A percentile compares a stretch with the other conserved stretches of the same genome.
phyloP scores from a whole-genome alignment of 2,888 invertebrate genomes.

The Nineta flava region DNA sequence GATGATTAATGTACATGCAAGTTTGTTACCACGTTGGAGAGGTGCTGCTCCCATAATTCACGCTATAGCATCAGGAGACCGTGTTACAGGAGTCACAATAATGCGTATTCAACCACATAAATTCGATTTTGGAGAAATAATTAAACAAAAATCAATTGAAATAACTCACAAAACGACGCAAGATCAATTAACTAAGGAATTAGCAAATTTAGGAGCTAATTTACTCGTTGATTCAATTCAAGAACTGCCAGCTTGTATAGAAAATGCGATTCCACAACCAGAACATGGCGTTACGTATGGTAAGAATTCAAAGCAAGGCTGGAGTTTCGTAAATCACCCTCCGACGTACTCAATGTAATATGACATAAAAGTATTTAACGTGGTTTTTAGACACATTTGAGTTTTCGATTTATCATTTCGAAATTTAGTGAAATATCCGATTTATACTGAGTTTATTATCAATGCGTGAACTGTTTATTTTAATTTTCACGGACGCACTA shows the following conservation, averaged over 20 bases:
- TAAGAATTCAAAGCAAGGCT: constrained; percentile 24
- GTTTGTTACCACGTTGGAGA: constrained; percentile 80
- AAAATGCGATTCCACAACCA: constrained; percentile 41
- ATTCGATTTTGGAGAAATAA: constrained; percentile 66
- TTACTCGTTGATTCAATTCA: constrained; percentile 45
- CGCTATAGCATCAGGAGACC: constrained; percentile 69
- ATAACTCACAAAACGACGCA: constrained; percentile 42
- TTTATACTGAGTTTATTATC: too few species aligned
- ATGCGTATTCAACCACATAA: constrained; percentile 71
- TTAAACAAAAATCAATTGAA: constrained; percentile 37
- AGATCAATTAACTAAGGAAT: constrained; percentile 43
- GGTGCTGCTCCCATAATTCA: constrained; percentile 86
- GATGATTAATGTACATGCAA: constrained; percentile 87
- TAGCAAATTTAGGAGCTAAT: constrained; percentile 53
- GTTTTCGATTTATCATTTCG: too few species aligned
- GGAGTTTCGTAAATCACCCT: not conserved
- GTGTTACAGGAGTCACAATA: constrained; percentile 65
- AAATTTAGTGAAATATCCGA: too few species aligned
- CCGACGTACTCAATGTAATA: too few species aligned
- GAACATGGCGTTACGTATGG: constrained; percentile 50
- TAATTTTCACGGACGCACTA: too few species aligned
- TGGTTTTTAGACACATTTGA: too few species aligned
- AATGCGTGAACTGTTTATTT: too few species aligned
- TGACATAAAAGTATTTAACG: too few species aligned
- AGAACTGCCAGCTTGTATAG: constrained; percentile 40